Evolutionary conservation across 2,797 vertebrate genomes (phyloP).

Genomic region (Scolopax bukidnonensis): DNA sequence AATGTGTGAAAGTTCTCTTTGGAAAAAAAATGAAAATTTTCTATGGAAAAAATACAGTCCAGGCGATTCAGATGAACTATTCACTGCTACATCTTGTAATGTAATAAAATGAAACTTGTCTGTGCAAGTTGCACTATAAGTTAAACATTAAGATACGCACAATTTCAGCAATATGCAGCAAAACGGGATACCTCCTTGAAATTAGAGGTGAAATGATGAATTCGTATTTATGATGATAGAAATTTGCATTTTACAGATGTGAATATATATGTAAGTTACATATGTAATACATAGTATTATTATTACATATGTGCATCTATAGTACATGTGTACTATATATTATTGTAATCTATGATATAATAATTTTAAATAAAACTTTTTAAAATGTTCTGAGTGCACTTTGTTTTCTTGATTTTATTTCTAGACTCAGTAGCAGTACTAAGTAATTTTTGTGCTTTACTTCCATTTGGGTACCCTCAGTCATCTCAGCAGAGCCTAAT

Average conservation of each 20-base stretch:
- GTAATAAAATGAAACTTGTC: background rate
- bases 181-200: background rate
- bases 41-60: conserved; percentile 86
- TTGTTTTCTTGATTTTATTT: background rate
- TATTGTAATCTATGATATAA: background rate
- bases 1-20: conserved; percentile 79
- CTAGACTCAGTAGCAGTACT: background rate
- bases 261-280: background rate
- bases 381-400: background rate
- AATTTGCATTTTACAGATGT: background rate
- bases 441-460: background rate
- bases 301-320: background rate
- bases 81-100: background rate
- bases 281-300: background rate
- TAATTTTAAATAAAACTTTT: conserved; percentile 29
- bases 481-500: background rate
- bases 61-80: conserved; percentile 27
- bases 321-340: background rate
- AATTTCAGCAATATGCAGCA: background rate
- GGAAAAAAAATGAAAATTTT: conserved; percentile 94
- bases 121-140: background rate
- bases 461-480: background rate
- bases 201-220: background rate
- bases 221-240: background rate
- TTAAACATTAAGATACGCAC: background rate